phyloP scores from a whole-genome alignment of 2,797 vertebrate species.

The Rhinichthys osculus region DNA sequence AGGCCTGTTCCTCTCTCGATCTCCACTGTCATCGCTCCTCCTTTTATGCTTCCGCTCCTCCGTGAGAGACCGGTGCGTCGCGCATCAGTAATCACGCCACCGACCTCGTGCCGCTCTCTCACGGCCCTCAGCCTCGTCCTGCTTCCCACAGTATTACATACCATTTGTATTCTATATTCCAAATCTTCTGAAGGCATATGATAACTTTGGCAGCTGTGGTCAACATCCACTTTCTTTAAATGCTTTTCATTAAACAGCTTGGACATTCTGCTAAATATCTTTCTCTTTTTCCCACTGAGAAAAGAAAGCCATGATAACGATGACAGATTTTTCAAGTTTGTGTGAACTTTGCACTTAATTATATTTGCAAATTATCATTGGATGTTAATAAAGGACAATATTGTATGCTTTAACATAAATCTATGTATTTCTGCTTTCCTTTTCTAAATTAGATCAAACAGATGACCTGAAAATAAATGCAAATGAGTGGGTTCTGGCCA shows the following conservation, averaged over 20 bases:
- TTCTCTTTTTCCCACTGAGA: background rate
- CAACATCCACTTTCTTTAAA: background rate
- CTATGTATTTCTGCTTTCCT: background rate
- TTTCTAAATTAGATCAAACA: conserved; percentile 2
- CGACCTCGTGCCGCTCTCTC: no score
- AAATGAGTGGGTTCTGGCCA: conserved; percentile 82
- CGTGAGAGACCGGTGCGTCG: no score
- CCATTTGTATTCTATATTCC: background rate
- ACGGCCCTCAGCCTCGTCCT: no score
- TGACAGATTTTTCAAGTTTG: background rate
- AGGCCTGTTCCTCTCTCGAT: no score
- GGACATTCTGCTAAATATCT: background rate
- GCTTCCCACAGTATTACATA: background rate
- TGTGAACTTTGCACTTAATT: background rate
- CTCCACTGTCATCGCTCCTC: no score
- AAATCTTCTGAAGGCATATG: background rate
- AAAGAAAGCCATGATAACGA: background rate
- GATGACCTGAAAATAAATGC: accelerated
- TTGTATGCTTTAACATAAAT: background rate
- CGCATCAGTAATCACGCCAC: no score
- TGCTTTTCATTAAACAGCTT: background rate
- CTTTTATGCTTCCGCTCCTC: no score
- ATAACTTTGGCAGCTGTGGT: background rate
- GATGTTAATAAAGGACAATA: background rate
- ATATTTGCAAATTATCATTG: background rate